Base-by-base conservation (phyloP, 1,140 invertebrate species). In the Wasmannia auropunctata region DNA sequence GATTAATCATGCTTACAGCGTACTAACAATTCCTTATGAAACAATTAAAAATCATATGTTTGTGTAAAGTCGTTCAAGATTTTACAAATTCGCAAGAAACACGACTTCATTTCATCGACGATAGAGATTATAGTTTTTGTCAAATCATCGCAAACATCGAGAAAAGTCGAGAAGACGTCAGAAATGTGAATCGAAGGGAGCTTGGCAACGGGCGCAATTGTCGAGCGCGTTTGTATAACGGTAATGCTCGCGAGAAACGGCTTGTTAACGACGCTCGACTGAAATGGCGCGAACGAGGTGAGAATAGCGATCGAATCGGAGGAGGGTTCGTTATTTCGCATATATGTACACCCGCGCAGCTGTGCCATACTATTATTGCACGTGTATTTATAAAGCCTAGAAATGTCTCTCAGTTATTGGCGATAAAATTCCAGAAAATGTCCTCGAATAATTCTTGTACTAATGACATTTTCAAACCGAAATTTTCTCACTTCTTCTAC, bases 291-390 rank as follows among this genome's bases (percentile, higher is more conserved):
- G 46, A 79, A 79, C 25, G 37, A 70, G 51, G 34, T n/a, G 49
- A 56, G 79, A 81, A 81, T 72, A 40, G 65, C 25, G 49, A 81
- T 58, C 49, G 49, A 77, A 81, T 81, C 79, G 62, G 2, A 34
- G 10, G 19, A 31, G 16, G 22, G 34, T 49, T 56, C 49, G 65
- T 81, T 81, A 81, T 72, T 79, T 65, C 19, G 10, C 65, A 22
- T 40, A 25, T 69, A 54, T 5, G 34, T 28, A 31, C 19, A 40
- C 63, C 10, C 34, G 43, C 31, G 22, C n/a, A 80, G 43, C 77
- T 69, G 46, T 43, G 28, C 8, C 63, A 25, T n/a, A n/a, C 34
- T 37, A 43, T 80, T 69, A 37, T 69, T 69, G 40, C 22, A 22
- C 25, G 49, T 46, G 25, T 40, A 70, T 81, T 72, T 72, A 70